Conservation (phyloP, 2,797 vertebrate genomes). For the Phrynocephalus forsythii region DNA sequence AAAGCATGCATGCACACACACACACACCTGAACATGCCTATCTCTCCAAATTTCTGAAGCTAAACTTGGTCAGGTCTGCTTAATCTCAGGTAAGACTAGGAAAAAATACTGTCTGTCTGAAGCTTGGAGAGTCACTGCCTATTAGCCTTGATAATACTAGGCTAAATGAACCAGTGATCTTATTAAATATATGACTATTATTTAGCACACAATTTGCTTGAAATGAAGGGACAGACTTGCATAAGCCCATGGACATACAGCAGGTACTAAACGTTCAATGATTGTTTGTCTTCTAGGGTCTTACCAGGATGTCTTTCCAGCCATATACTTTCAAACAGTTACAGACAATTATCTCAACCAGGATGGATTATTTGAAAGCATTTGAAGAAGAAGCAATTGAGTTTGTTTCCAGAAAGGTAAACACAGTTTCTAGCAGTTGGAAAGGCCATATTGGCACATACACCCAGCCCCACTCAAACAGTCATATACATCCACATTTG, state of each 20-base stretch:
- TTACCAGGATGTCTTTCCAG: conserved; percentile 97
- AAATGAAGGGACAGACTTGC: background rate
- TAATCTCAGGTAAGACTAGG: background rate
- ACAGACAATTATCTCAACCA: conserved; percentile 90
- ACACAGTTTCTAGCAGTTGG: background rate
- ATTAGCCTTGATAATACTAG: background rate
- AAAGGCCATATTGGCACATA: background rate
- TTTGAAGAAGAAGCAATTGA: conserved; percentile 96
- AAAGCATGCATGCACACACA: background rate
- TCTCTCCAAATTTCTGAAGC: no score
- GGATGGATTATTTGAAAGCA: conserved; percentile 87
- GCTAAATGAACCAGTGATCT: background rate
- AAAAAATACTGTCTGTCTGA: background rate
- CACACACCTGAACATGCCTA: no score
- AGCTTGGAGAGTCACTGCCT: no score
- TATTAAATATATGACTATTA: background rate
- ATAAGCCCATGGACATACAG: background rate
- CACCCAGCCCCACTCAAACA: background rate
- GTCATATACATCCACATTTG: background rate
- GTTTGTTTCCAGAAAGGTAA: conserved; percentile 93
- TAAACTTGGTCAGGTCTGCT: no score
- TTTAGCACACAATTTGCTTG: background rate
- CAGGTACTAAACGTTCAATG: background rate
- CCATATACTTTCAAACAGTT: conserved; percentile 94
- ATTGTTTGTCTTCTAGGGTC: conserved; percentile 80